A percentile compares a stretch with the other conserved stretches of the same genome.
Conservation (phyloP, 2,113 vertebrate species). For the Ifrita kowaldi region DNA sequence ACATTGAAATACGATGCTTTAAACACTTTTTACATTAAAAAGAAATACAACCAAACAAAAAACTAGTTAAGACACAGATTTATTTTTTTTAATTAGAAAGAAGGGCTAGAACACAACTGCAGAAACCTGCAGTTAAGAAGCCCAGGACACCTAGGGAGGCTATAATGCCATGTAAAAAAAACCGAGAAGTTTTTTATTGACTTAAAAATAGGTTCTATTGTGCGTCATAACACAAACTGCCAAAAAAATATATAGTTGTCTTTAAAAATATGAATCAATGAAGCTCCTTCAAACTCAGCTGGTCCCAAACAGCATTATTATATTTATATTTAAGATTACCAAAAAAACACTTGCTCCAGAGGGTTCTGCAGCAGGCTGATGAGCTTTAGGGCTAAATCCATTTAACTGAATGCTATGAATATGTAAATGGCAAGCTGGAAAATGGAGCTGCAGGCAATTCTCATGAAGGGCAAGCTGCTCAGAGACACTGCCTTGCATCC, state of each 20-base stretch:
- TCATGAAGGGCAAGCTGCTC: background rate
- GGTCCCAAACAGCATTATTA: constrained; percentile 14
- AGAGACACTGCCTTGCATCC: background rate
- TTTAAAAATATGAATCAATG: background rate
- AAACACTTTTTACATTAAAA: background rate
- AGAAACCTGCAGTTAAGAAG: background rate
- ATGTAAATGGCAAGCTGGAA: background rate
- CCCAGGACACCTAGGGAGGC: background rate
- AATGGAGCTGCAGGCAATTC: background rate
- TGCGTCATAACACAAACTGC: background rate
- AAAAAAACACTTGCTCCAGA: background rate
- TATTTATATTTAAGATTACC: background rate
- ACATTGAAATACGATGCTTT: background rate
- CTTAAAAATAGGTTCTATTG: background rate
- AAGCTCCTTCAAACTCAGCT: background rate
- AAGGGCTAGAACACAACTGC: background rate
- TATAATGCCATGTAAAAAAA: background rate
- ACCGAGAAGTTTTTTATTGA: background rate
- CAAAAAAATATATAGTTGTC: background rate
- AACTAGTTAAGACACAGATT: background rate
- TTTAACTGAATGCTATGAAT: background rate
- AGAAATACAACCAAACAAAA: background rate
- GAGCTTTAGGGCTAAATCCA: background rate
- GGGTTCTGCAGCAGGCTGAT: background rate
- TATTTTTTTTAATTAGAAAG: background rate